phyloP scores from a whole-genome alignment of 37 sponge, comb jelly and placozoan species.

The Diacarnus erythraeanus region DNA sequence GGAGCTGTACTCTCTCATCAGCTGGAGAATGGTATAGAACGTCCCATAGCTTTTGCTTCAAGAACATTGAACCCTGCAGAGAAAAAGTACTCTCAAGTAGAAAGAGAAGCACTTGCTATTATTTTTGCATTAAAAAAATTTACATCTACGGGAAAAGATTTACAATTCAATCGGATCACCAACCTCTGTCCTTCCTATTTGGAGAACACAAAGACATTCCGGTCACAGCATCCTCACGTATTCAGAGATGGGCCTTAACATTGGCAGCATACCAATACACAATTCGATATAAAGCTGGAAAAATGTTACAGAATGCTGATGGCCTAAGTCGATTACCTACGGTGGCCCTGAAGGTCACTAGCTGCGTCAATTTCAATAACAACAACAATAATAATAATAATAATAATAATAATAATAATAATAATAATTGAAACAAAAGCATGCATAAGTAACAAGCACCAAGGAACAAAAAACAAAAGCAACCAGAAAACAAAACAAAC shows the following conservation, averaged over 20 bases:
- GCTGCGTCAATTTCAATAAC: too few relatives aligned
- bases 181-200: not conserved
- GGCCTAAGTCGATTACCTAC: too few relatives aligned
- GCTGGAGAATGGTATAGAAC: not conserved
- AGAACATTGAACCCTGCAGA: not conserved
- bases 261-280: not conserved
- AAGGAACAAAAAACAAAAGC: too few relatives aligned
- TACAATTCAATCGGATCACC: conserved; percentile 11
- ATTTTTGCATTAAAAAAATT: conserved; percentile 19
- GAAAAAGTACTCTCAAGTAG: not conserved
- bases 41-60: conserved; percentile 4
- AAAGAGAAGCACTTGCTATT: conserved; percentile 13
- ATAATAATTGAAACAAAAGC: too few relatives aligned
- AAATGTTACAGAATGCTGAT: too few relatives aligned
- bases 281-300: conserved; percentile 5
- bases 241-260: conserved; percentile 4
- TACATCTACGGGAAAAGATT: not conserved
- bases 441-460: too few relatives aligned
- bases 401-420: too few relatives aligned
- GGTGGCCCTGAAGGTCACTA: too few relatives aligned
- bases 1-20: conserved; percentile 44
- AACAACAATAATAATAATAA: too few relatives aligned
- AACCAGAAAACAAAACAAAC: too few relatives aligned
- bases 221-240: conserved; percentile 8
- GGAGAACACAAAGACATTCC: conserved; percentile 15